Base-by-base conservation (phyloP, 2,113 vertebrate species). In the Urocitellus parryii region DNA sequence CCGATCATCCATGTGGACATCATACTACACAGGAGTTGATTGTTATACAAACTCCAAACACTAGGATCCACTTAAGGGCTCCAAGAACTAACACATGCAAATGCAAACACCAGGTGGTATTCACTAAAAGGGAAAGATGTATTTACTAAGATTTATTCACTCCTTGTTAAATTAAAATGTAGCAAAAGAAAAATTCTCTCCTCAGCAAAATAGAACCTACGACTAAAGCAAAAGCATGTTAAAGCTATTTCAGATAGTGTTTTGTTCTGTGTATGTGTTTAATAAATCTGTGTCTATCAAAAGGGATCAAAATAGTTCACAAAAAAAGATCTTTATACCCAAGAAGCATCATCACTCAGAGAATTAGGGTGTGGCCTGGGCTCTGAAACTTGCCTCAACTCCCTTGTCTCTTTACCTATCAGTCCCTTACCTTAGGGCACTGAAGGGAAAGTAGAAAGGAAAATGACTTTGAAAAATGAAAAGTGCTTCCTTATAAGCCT, bases 111-210 rank as follows among this genome's bases (percentile, higher is more conserved):
- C 17, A 82, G 12, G 37, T 37, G 42, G 27, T 17, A 85, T 86
- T 90, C 48, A 67, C 37, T 68, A 81, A 53, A 94, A 51, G 53
- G 37, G 58, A 39, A 81, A 81, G 53, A 61, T 37, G 32, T 68
- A n/a, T 70, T 81, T 81, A 24, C 13, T 68, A 81, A 80, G 25
- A 58, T 74, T 34, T 80, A 58, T 85, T 95, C 83, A 83, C 20
- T 81, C 39, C 22, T 20, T 24, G 53, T 25, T 85, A 25, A 73
- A 83, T 53, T 73, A 83, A 94, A 82, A 78, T 17, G 20, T 8
- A 89, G 63, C 83, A 63, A 74, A 68, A 48, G 72, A 78, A 95
- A 94, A 95, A 74, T 37, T 91, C 63, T 51, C 24, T 87, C 61
- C 51, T 90, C 34, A 42, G 63, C 16, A 61, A 88, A 88, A 65